Base-by-base conservation (phyloP, 2,113 vertebrate species). In the Macaca nemestrina region DNA sequence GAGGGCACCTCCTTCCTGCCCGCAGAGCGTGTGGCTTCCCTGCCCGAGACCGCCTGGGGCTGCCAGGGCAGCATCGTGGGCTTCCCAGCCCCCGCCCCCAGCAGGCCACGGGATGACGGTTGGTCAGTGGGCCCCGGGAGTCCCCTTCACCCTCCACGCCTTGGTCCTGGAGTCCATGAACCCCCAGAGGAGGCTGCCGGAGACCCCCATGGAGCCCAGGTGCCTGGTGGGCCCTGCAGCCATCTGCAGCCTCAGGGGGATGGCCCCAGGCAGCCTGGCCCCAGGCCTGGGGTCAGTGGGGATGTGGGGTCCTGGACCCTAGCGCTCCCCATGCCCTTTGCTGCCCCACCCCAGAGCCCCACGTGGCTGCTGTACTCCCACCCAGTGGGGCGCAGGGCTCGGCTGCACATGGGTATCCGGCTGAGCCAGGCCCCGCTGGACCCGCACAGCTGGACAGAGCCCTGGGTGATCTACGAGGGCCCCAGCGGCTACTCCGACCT, bases 401-500 rank as follows among this genome's bases (percentile, higher is more conserved):
- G 99, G 8, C 98, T 98, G 22, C 99, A 99, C 83, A 98, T 99
- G 97, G 99, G 99, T 0, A 59, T 99, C 55, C 99, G 98, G 97
- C 99, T 99, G 92, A 99, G 99, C 95, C 98, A 99, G 8, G 99
- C 99, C 59, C 99, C 99, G 38, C 98, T 99, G 75, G 99, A 99
- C 0, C 99, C 98, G 0, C 99, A 99, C 96, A 99, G 99, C 93
- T 99, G 99, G 99, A 99, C 98, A 0, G 99, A 99, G 67, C 99
- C 99, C 1, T 99, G 99, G 99, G 98, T 99, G 78, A 99, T 99
- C 97, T 99, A 99, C 0, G 98, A 99, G 95, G 99, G 99, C 35
- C 99, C 99, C 13, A 99, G 99, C 0, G 99, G 99, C 25, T 99
- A 99, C 98, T 99, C 99, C 0, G 99, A 99, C 98, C 98, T 99